A percentile compares a stretch with the other conserved stretches of the same genome.
Evolutionary conservation across 2,888 invertebrate genomes (phyloP).

Genomic region (Dasysyrphus albostriatus): DNA sequence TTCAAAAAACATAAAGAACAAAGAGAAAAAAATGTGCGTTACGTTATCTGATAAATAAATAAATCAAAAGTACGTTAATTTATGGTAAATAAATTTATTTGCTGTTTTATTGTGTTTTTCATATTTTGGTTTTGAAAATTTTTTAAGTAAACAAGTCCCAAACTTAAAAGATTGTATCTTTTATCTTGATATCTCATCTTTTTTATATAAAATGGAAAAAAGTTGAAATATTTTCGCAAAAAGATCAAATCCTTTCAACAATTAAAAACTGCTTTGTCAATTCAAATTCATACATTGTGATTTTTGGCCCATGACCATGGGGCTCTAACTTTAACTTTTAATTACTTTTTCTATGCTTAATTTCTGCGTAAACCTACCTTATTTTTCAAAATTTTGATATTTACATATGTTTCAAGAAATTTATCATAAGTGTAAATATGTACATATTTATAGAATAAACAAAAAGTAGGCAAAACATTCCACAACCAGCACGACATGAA

Average conservation of each 20-base stretch:
- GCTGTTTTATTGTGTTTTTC: slow-evolving; percentile 60
- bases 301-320: background rate
- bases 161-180: no score
- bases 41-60: slow-evolving; percentile 53
- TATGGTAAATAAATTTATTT: slow-evolving; percentile 40
- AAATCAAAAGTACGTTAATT: slow-evolving; percentile 60
- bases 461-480: background rate
- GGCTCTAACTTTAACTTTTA: background rate
- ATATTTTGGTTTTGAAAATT: background rate
- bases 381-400: slow-evolving; percentile 5
- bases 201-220: no score
- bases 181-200: no score
- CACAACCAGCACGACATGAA: slow-evolving; percentile 26
- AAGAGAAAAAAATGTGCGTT: background rate
- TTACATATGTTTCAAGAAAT: slow-evolving; percentile 4
- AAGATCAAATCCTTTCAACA: no score
- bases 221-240: no score
- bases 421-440: background rate
- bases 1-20: background rate
- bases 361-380: background rate
- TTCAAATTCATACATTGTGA: no score
- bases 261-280: no score
- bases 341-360: background rate
- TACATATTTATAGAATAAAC: background rate
- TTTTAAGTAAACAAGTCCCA: background rate